Conservation (phyloP, 2,888 invertebrate species). For the Oxytorus armatus region DNA sequence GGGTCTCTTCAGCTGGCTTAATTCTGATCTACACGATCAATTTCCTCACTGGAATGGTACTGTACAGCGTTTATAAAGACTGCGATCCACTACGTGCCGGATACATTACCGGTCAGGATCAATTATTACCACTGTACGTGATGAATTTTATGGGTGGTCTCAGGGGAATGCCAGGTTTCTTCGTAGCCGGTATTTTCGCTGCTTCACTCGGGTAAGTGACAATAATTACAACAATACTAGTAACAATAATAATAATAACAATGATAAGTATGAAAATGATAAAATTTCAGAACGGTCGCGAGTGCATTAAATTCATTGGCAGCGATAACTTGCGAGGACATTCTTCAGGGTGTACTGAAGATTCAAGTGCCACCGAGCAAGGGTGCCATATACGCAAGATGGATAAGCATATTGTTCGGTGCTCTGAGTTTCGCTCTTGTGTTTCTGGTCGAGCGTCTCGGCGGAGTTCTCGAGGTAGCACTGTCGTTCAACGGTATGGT, state of each 20-base stretch:
- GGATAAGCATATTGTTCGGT: constrained; percentile 90
- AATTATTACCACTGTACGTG: constrained; percentile 95
- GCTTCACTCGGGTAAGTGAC: constrained; percentile 94
- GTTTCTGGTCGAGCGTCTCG: constrained; percentile 94
- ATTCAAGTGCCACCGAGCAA: constrained; percentile 90
- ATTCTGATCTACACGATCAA: constrained; percentile 94
- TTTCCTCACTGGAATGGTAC: constrained; percentile 94
- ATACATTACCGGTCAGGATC: constrained; percentile 90
- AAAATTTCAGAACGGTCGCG: constrained; percentile 92
- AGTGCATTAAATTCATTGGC: constrained; percentile 97
- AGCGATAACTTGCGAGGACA: constrained; percentile 95
- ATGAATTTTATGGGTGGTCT: constrained; percentile 92
- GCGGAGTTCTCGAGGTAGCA: constrained; percentile 93
- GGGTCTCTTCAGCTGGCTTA: constrained; percentile 91
- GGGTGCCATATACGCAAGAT: constrained; percentile 90
- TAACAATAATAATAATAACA: not conserved
- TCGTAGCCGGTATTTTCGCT: constrained; percentile 98
- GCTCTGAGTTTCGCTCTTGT: constrained; percentile 91
- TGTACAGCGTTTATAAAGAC: constrained; percentile 91
- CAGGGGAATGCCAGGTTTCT: constrained; percentile 94
- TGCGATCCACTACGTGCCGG: constrained; percentile 93
- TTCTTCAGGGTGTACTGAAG: constrained; percentile 90
- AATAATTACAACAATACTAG: no score
- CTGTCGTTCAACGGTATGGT: constrained; percentile 95
- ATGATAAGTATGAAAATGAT: not conserved